Evolutionary conservation across 2,113 vertebrate species (phyloP), one percentile per base, ranked within the genome.

Genomic region (Bubo blakistoni): DNA sequence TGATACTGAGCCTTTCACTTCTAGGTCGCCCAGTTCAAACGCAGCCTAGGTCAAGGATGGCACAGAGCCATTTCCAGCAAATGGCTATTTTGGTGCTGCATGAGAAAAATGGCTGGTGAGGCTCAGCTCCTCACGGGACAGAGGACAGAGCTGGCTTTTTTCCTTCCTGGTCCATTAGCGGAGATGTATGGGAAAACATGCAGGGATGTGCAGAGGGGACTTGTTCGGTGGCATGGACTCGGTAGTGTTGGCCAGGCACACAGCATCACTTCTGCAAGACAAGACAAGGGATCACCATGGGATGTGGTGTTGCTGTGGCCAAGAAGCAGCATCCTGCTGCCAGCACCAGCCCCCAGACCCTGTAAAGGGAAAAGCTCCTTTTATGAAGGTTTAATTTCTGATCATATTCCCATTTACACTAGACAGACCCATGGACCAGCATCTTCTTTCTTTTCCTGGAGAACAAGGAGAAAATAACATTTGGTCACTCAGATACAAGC

Each of bases 1-100:
- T 47, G 94, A 95, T 88, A 21, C 46, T 5, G 93, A 95, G 95
- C 81, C 84, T 96, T 91, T 66, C 96, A 96, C 96, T 95, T 97
- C 42, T 69, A 84, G 96, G 97, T 97, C 95, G 0, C 71, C 32
- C 2, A 0, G 92, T 95, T 97, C 95, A 96, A 96, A 83, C 7
- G 0, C 81, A 86, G 94, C 87, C 94, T 58, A 90, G 96, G 96
- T 97, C 92, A 85, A 87, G 74, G 93, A 91, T 91, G 95, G 89
- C 96, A 92, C 14, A 0, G 67, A 92, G 96, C 96, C 95, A 95
- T 95, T 65, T 80, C 74, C 78, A 32, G 62, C 27, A 11, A 65
- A 77, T 0, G 7, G 55, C 38, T 70, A 17, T 29, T 95, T 92
- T 34, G 34, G 70, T 54, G 65, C 22, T 51, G 25, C 76, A 30